phyloP scores from a whole-genome alignment of 1,140 invertebrate species.

The Triops longicaudatus region DNA sequence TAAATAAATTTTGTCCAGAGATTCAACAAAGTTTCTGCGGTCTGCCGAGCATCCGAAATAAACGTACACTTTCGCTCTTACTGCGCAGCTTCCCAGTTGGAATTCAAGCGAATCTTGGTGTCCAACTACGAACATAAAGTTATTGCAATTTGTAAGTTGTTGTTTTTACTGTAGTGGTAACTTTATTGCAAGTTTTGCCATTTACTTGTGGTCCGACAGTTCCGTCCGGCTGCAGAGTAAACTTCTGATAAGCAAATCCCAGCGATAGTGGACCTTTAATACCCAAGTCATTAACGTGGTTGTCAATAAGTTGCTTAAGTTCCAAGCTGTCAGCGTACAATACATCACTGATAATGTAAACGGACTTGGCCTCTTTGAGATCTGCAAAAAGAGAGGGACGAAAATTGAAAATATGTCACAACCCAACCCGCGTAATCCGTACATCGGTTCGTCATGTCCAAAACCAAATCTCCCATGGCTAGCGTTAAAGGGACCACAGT shows the following conservation, averaged over 20 bases:
- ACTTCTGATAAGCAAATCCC: conserved; percentile 1
- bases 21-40: too few relatives aligned
- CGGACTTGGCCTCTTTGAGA: neutral
- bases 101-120: neutral
- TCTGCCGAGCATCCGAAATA: too few relatives aligned
- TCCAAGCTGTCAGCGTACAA: conserved; percentile 4
- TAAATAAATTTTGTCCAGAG: too few relatives aligned
- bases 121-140: neutral
- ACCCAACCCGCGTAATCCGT: neutral
- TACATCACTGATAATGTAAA: conserved; percentile 3
- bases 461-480: neutral
- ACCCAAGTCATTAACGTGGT: conserved; percentile 7
- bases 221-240: neutral
- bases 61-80: too few relatives aligned
- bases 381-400: neutral
- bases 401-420: neutral
- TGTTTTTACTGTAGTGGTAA: neutral
- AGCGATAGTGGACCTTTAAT: conserved; percentile 10
- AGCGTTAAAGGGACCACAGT: neutral
- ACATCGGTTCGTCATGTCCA: neutral
- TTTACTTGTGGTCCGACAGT: neutral
- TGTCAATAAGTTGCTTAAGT: conserved; percentile 6
- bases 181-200: neutral
- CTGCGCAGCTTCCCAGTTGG: neutral
- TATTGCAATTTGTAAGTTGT: too few relatives aligned